A percentile compares a stretch with the other conserved stretches of the same genome.
Conservation (phyloP, 2,797 vertebrate species). For the Amazonetta brasiliensis region DNA sequence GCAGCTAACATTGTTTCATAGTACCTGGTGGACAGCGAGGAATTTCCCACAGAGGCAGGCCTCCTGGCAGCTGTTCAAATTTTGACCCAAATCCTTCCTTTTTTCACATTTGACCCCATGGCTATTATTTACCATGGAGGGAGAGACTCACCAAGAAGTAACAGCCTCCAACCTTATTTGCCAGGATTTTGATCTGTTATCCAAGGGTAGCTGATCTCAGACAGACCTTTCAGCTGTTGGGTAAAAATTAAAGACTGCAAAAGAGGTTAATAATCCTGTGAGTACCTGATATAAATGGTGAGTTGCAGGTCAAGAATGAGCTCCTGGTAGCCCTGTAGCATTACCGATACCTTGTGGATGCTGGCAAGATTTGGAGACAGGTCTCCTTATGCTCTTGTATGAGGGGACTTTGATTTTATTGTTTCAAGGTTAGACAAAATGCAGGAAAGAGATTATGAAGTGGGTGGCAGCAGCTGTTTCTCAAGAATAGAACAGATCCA, state of each 20-base stretch:
- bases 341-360: not conserved
- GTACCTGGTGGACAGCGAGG: not conserved
- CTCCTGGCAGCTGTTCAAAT: not conserved
- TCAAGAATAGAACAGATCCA: not conserved
- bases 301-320: not conserved
- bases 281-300: not conserved
- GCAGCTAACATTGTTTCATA: not conserved
- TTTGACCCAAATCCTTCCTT: not conserved
- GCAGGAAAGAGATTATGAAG: not conserved
- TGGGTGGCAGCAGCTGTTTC: not conserved
- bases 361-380: not conserved
- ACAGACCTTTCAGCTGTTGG: not conserved
- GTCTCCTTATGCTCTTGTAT: not conserved
- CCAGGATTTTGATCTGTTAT: not conserved
- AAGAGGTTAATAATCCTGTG: not conserved
- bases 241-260: not conserved
- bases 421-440: not conserved
- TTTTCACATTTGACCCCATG: not conserved
- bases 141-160: not conserved
- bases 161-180: not conserved
- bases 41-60: not conserved
- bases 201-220: not conserved
- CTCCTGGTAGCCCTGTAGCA: not conserved
- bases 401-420: not conserved
- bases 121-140: not conserved